A percentile compares a stretch with the other conserved stretches of the same genome.
Evolutionary conservation across 1,140 invertebrate species (phyloP).

Genomic region (Holotrichia oblita): DNA sequence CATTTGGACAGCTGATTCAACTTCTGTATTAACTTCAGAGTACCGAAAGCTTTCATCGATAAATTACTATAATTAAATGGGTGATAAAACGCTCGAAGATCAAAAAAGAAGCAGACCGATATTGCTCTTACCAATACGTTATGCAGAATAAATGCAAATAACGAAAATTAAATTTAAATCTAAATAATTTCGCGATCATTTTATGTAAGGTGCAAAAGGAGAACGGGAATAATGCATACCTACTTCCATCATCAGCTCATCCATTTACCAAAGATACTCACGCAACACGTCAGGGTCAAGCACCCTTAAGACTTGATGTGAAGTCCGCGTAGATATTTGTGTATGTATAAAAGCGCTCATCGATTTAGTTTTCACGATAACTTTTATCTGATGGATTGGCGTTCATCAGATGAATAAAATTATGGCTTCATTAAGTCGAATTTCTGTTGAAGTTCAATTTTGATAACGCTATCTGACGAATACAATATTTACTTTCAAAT

Average conservation of each 20-base stretch:
- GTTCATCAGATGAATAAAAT: no score
- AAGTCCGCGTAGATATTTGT: no score
- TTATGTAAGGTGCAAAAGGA: not conserved
- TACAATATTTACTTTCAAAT: no score
- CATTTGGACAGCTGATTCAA: not conserved
- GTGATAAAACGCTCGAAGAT: not conserved
- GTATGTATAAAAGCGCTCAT: no score
- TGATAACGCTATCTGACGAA: no score
- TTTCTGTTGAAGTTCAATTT: no score
- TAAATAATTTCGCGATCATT: not conserved
- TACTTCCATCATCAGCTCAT: not conserved
- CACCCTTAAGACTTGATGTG: not conserved
- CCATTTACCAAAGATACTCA: not conserved
- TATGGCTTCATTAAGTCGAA: no score
- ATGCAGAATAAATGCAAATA: not conserved
- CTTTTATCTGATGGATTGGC: no score
- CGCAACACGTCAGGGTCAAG: slow-evolving; percentile 10
- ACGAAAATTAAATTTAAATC: not conserved
- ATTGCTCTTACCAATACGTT: not conserved
- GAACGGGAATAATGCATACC: not conserved
- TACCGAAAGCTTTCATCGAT: not conserved
- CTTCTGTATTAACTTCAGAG: not conserved
- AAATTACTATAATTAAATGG: not conserved
- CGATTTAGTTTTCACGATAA: no score
- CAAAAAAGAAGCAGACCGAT: not conserved